Base-by-base conservation (phyloP, 2,888 invertebrate genomes). In the Saturnia pavonia region DNA sequence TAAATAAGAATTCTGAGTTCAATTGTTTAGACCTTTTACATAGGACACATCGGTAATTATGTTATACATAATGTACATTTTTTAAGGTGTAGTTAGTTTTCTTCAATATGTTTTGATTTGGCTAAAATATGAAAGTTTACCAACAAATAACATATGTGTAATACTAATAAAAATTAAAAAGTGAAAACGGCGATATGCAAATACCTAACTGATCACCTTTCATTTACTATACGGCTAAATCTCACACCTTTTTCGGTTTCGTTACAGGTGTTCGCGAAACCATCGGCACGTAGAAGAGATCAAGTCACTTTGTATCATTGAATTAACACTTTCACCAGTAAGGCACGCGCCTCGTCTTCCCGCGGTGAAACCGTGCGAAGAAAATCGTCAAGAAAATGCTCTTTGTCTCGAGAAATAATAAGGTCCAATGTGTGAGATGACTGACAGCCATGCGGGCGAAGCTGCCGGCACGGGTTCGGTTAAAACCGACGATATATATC, bases 281-380 rank as follows among this genome's bases (percentile, higher is more conserved):
- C 60, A 68, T 71, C 60, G 27, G 43, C 85, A 88, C 87, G 86
- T 88, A 85, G 78, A 80, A 78, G 78, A 85, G 86, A 91, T 88
- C 86, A 88, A 84, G 54, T 19, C 40, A 40, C 65, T 51, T 25
- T 12, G 78, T 80, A 79, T 78, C 84, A 81, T 75, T 72, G 86
- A 87, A 87, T 88, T 89, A 88, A 88, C 86, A 91, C 92, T 92
- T 92, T 92, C 92, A 83, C 91, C 82, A 73, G 80, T 81, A 85
- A 74, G 81, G 82, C 83, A 86, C 87, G 83, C 81, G 76, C 75
- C 80, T 72, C 79, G 77, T 75, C 81, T 82, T 88, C 87, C 80
- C 85, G 86, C 88, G 88, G 90, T 80, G 90, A 91, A 91, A 91
- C 87, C 90, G 91, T 90, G 91, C 83, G 89, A 89, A 88, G 89